Evolutionary conservation across 2,888 invertebrate species (phyloP).

Genomic region (Nomada ferruginata): DNA sequence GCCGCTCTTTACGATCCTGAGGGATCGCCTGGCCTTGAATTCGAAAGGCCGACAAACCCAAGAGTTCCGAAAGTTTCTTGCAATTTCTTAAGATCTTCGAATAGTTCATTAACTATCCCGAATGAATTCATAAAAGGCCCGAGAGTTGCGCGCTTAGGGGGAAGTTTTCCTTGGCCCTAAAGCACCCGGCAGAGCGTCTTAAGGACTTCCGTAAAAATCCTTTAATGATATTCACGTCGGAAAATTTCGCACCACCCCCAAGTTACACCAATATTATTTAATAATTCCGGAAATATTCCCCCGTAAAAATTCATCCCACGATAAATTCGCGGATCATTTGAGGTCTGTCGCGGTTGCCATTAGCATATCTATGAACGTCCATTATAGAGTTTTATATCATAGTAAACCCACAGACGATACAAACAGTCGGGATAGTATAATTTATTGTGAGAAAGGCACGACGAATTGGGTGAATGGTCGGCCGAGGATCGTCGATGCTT

Average conservation of each 20-base stretch:
- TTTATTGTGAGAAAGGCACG: constrained; percentile 31
- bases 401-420: constrained; percentile 12
- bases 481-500: constrained; percentile 45
- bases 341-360: too few species aligned
- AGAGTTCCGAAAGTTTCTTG: constrained; percentile 26
- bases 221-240: neutral
- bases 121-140: constrained; percentile 31
- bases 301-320: neutral
- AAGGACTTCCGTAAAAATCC: neutral
- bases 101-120: constrained; percentile 39
- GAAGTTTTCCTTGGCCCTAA: neutral
- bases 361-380: neutral
- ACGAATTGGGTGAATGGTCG: constrained; percentile 21
- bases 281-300: neutral
- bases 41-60: neutral
- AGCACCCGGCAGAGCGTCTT: neutral
- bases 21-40: constrained; percentile 23
- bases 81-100: constrained; percentile 35
- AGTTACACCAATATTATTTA: too few species aligned
- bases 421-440: constrained; percentile 11
- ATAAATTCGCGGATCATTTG: neutral
- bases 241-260: neutral
- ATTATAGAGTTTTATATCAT: neutral
- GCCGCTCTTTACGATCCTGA: neutral
- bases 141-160: neutral